phyloP scores from a whole-genome alignment of 1,140 invertebrate genomes.

The Acromyrmex charruanus region DNA sequence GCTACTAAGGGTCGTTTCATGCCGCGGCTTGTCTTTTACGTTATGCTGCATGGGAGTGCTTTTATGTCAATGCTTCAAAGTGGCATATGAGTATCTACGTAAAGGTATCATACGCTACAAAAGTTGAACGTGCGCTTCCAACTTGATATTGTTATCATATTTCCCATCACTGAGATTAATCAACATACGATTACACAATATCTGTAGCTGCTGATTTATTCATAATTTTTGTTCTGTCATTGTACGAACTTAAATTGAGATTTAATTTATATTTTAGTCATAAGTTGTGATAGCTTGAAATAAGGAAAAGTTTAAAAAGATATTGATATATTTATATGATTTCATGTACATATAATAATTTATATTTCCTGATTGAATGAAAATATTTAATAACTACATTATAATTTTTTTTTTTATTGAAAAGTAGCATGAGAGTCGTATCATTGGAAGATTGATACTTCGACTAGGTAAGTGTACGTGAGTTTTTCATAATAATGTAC shows the following conservation, averaged over 20 bases:
- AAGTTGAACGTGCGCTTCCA: constrained; percentile 61
- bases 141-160: constrained; percentile 2
- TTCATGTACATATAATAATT: not conserved
- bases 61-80: constrained; percentile 86
- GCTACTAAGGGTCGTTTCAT: constrained; percentile 86
- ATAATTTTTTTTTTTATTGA: not conserved
- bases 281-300: not conserved
- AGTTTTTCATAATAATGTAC: constrained; percentile 60
- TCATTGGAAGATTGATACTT: not conserved
- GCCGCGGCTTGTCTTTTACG: constrained; percentile 85
- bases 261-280: not conserved
- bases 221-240: not conserved
- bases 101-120: constrained; percentile 73
- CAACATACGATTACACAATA: not conserved
- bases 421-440: not conserved
- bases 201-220: not conserved
- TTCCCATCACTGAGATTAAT: not conserved
- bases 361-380: not conserved
- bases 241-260: not conserved
- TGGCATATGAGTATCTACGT: constrained; percentile 76
- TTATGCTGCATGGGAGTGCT: constrained; percentile 78
- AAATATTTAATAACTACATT: not conserved
- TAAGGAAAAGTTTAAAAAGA: constrained; percentile 7
- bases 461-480: not conserved
- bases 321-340: constrained; percentile 1